These are phyloP conservation scores for Scolanthus callimorphus DNA, from an alignment of 92 coral and sea anemone species.

Conservation along the genomic window DNA sequence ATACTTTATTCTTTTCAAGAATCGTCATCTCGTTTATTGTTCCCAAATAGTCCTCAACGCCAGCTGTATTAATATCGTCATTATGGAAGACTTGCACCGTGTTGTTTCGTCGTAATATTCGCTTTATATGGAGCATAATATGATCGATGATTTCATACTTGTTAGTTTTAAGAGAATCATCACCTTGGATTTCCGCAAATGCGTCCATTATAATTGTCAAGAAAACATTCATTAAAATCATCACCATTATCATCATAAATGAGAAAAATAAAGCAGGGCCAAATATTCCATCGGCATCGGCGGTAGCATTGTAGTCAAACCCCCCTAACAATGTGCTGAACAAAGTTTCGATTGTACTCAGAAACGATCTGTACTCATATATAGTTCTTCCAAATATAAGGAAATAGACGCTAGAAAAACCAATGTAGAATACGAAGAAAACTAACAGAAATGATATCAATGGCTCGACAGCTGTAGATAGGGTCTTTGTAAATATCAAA, in stretches of 20 bases:
- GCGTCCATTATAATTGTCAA: constrained; percentile 87
- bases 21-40: neutral
- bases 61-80: neutral
- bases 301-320: constrained; percentile 68
- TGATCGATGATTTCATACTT: constrained; percentile 69
- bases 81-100: constrained; percentile 11
- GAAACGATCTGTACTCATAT: constrained; percentile 62
- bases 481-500: constrained; percentile 67
- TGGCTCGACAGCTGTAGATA: constrained; percentile 67
- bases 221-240: constrained; percentile 83
- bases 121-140: constrained; percentile 19
- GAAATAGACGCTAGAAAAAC: constrained; percentile 54
- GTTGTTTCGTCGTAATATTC: constrained; percentile 9
- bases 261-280: constrained; percentile 94
- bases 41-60: neutral
- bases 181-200: constrained; percentile 80
- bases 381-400: constrained; percentile 66
- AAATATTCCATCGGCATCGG: constrained; percentile 43
- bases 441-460: constrained; percentile 67
- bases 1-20: neutral
- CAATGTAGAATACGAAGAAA: constrained; percentile 70
- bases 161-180: constrained; percentile 42
- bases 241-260: constrained; percentile 79
- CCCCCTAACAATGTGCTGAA: constrained; percentile 84
- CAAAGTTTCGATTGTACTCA: constrained; percentile 57